Base-by-base conservation (phyloP, 2,888 invertebrate genomes). In the Clitarchus hookeri region DNA sequence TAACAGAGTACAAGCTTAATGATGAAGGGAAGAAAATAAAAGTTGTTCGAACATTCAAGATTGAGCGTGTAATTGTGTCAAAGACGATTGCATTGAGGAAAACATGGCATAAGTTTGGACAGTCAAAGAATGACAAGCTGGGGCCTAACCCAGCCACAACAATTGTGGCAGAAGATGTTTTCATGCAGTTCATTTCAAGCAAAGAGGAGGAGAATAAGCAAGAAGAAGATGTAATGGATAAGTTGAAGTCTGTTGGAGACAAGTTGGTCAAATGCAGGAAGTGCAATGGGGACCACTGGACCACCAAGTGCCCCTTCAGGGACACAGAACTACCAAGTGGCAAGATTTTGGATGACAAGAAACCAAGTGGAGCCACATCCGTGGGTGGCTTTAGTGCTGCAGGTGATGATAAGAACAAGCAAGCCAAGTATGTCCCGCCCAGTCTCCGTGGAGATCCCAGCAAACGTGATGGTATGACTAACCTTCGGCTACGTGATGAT, bases 141-240 rank as follows among this genome's bases (percentile, higher is more conserved):
- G 99, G 99, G 0, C 99, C 99, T 0, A 98, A 99, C 91, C 97
- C 98, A 26, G 96, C 98, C n/a, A 99, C 98, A 9, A 99, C 99
- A 0, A 97, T 98, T 90, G 97, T 97, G 0, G 96, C 97, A 88
- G 99, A 99, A 93, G 98, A 98, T 93, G 97, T 99, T 12, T 96
- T 95, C 90, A 98, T 99, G 97, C 98, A 97, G 90, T 97, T 97
- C 90, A 95, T 97, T 85, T 96, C 96, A 48, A 96, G 95, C 90
- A 97, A 97, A 91, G 97, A 97, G 90, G 97, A 98, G 90, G 96
- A 96, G 88, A 96, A 96, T 89, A 95, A 97, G 88, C 95, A 95
- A 80, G 97, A 97, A 90, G 98, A 98, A 89, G 96, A 96, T 89
- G 94, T 96, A 3, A 92, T 98, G 86, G 96, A 97, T 90, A 97